Evolutionary conservation across 2,888 invertebrate genomes (phyloP).

Genomic region (Hypomecis punctinalis): DNA sequence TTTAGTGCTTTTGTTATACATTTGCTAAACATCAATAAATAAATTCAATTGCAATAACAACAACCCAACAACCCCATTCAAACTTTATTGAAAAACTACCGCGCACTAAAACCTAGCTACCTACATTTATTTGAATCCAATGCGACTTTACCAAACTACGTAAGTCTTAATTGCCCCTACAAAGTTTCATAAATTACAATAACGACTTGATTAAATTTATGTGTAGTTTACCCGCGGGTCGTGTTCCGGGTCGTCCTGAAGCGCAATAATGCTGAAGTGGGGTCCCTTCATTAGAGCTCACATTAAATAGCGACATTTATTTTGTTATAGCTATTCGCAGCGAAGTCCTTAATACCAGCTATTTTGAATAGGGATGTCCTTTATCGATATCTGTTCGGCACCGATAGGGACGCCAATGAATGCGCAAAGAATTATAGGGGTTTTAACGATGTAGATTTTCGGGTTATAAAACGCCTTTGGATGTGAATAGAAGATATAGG

Average conservation of each 20-base stretch:
- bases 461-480: conserved; percentile 22
- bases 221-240: conserved; percentile 50
- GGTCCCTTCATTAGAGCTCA: conserved; percentile 61
- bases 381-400: conserved; percentile 40
- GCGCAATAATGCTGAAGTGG: conserved; percentile 59
- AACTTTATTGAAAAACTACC: background rate
- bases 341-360: conserved; percentile 32
- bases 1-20: no score
- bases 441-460: conserved; percentile 39
- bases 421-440: conserved; percentile 42
- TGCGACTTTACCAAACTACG: conserved; percentile 26
- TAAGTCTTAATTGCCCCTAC: conserved; percentile 33
- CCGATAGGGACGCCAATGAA: conserved; percentile 42
- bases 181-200: conserved; percentile 52
- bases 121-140: conserved; percentile 21
- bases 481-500: background rate
- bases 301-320: conserved; percentile 60
- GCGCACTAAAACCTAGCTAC: background rate
- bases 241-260: conserved; percentile 51
- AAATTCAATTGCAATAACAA: background rate
- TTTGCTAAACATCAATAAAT: background rate
- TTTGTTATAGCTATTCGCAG: conserved; percentile 47
- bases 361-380: conserved; percentile 39
- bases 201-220: conserved; percentile 60
- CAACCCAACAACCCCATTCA: no score